These are phyloP conservation scores for Orthosia gracilis DNA, from an alignment of 2,888 invertebrate species.

Conservation along the genomic window DNA sequence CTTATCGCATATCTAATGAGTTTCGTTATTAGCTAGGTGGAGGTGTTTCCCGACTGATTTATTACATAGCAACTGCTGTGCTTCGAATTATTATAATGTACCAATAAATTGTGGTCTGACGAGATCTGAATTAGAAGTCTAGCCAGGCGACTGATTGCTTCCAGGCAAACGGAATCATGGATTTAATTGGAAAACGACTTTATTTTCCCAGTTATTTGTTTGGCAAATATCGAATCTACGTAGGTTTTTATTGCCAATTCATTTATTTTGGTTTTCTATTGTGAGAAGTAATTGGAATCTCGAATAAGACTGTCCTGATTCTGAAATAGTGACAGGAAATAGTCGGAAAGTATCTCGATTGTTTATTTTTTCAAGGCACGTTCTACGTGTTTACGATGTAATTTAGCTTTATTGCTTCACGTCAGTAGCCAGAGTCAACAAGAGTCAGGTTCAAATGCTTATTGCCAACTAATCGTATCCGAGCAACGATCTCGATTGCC, in stretches of 20 bases:
- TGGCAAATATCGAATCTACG: conserved; percentile 5
- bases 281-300: neutral
- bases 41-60: conserved; percentile 45
- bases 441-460: conserved; percentile 24
- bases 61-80: conserved; percentile 36
- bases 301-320: conserved; percentile 17
- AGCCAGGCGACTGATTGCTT: conserved; percentile 27
- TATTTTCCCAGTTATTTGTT: conserved; percentile 27
- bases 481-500: conserved; percentile 25
- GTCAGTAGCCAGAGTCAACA: conserved; percentile 19
- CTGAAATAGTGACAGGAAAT: conserved; percentile 42
- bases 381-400: conserved; percentile 34
- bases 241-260: conserved; percentile 1
- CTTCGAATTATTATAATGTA: conserved; percentile 41
- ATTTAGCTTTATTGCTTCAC: conserved; percentile 42
- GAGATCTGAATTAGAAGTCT: conserved; percentile 37
- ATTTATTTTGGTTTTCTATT: conserved; percentile 2
- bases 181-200: conserved; percentile 28
- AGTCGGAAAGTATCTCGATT: conserved; percentile 24
- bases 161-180: conserved; percentile 22
- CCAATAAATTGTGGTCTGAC: conserved; percentile 40
- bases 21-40: conserved; percentile 42
- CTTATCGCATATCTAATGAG: conserved; percentile 56
- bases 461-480: conserved; percentile 35
- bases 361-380: conserved; percentile 44